These are phyloP conservation scores for Andrena camellia DNA, from an alignment of 2,888 invertebrate genomes.

Conservation along the genomic window DNA sequence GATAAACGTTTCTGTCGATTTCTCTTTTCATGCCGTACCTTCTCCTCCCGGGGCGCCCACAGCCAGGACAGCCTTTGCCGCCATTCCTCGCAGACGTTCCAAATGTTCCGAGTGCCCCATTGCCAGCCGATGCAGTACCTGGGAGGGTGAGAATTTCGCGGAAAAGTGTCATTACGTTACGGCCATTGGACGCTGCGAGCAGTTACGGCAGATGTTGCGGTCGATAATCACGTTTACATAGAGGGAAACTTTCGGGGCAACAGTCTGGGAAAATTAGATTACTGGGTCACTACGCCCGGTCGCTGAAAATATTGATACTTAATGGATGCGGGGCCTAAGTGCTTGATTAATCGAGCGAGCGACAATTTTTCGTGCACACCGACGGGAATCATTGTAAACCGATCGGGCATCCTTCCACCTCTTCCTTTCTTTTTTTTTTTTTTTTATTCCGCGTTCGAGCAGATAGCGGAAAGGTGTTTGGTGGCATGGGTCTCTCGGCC, in stretches of 20 bases:
- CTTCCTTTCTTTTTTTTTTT: not conserved
- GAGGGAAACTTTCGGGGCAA: conserved; percentile 21
- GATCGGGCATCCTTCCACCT: not conserved
- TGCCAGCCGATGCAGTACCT: conserved; percentile 80
- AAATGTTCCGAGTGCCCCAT: conserved; percentile 80
- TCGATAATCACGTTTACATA: conserved; percentile 32
- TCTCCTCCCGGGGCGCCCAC: conserved; percentile 84
- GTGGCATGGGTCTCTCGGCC: conserved; percentile 22
- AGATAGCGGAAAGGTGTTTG: conserved; percentile 17
- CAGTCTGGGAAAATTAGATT: conserved; percentile 22
- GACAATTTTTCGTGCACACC: not conserved
- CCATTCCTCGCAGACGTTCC: conserved; percentile 83
- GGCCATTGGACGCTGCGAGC: not conserved
- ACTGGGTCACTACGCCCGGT: conserved; percentile 26
- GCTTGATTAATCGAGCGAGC: not conserved
- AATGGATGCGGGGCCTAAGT: not conserved
- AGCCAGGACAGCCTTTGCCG: conserved; percentile 82
- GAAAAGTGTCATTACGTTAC: conserved; percentile 11
- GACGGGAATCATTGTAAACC: not conserved
- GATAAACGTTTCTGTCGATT: not conserved
- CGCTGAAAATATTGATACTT: conserved; percentile 36
- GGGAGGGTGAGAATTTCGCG: not conserved
- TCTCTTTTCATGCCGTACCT: conserved; percentile 69
- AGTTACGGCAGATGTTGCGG: not conserved
- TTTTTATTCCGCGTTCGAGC: not conserved